Evolutionary conservation across 37 sponge, comb jelly and placozoan species (phyloP), one percentile per base, ranked within the genome.

Genomic region (Crambe crambe): DNA sequence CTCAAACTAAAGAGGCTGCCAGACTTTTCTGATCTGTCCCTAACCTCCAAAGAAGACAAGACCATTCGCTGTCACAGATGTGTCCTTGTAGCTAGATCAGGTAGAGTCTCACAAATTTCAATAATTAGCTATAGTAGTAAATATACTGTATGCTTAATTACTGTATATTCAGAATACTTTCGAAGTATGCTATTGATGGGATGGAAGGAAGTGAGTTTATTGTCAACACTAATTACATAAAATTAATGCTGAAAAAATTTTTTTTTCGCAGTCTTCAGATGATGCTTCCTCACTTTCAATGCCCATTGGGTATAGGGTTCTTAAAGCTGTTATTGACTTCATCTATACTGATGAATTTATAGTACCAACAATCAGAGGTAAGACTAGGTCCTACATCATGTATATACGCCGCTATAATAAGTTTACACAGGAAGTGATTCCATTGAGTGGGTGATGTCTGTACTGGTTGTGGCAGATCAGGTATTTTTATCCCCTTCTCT

Each of bases 151-250:
- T 21, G 23, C 75, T 5, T 71, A 25, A 5, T 66, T 62, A 37
- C 26, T 70, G 67, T 60, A 40, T 25, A 22, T 78, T 21, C 56
- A 92, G 93, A 93, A 32, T 93, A 87, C 73, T 93, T 93, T 69
- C 51, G 74, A 37, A 89, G 93, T 59, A 93, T 93, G 93, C 58
- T 93, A 44, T 68, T 84, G 39, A 89, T 89, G 93, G 90, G 93
- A 51, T 93, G 93, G 93, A 89, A 85, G 72, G 93, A 93, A 86
- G 87, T 89, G 36, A 41, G 74, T 17, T 22, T 3, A 72, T 47
- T 47, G 51, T 12, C n/a, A n/a, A n/a, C n/a, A n/a, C 6, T 47
- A 12, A 47, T 47, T 47, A 47, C 51, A 15, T 47, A 12, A 15
- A 47, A 12, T 47, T 68, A 38, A 42, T 32, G n/a, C 60, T 40